A percentile compares a stretch with the other conserved stretches of the same genome.
phyloP scores from a whole-genome alignment of 2,888 invertebrate species.

The Platycheirus albimanus region DNA sequence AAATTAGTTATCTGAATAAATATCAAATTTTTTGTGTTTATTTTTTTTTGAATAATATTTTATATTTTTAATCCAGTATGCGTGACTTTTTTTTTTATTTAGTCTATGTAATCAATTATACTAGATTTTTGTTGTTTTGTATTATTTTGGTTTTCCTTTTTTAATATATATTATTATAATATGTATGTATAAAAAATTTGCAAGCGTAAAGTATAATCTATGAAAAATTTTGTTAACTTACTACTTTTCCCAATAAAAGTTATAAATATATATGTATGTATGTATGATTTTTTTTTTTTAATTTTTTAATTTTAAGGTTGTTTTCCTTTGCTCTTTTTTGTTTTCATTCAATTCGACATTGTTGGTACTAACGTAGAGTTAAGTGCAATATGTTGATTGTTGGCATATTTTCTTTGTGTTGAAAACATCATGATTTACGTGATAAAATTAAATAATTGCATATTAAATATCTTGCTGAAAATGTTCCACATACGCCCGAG shows the following conservation, averaged over 20 bases:
- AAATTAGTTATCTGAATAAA: conserved; percentile 21
- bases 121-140: conserved; percentile 2
- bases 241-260: conserved; percentile 72
- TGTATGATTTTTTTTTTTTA: conserved; percentile 34
- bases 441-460: conserved; percentile 1
- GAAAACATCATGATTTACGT: conserved; percentile 34
- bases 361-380: conserved; percentile 27
- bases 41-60: not conserved
- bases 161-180: conserved; percentile 39
- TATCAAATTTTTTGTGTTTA: conserved; percentile 2
- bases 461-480: too few relatives aligned
- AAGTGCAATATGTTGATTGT: conserved; percentile 28
- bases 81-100: conserved; percentile 37
- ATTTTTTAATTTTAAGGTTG: conserved; percentile 19
- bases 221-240: conserved; percentile 73
- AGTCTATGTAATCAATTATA: conserved; percentile 16
- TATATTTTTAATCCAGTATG: conserved; percentile 21
- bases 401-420: not conserved
- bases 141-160: conserved; percentile 25
- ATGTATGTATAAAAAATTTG: conserved; percentile 71
- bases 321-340: not conserved
- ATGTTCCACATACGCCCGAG: too few relatives aligned
- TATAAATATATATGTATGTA: conserved; percentile 60
- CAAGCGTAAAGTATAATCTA: conserved; percentile 70
- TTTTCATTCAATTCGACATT: conserved; percentile 27